phyloP scores from a whole-genome alignment of 2,888 invertebrate species.

The Ectemnius lituratus region DNA sequence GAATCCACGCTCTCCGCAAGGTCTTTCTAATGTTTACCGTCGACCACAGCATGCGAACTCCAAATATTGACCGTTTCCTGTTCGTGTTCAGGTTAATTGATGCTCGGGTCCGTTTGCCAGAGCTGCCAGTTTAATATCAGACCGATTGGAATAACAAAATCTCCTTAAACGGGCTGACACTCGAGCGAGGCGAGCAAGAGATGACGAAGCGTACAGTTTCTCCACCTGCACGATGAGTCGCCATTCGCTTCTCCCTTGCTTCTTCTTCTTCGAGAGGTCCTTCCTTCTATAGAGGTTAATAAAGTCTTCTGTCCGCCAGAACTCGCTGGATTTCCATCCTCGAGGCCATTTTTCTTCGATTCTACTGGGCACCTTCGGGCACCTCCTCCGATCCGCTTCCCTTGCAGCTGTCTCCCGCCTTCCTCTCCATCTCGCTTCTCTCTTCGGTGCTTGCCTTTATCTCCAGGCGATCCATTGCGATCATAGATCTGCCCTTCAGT shows the following conservation, averaged over 20 bases:
- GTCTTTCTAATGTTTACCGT: slow-evolving; percentile 30
- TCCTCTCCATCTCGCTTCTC: not conserved
- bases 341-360: slow-evolving; percentile 52
- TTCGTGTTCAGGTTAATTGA: not conserved
- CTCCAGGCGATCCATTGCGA: slow-evolving; percentile 63
- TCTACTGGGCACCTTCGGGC: slow-evolving; percentile 23
- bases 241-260: slow-evolving; percentile 45
- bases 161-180: not conserved
- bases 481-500: slow-evolving; percentile 66
- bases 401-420: not conserved
- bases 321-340: slow-evolving; percentile 55
- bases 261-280: slow-evolving; percentile 45
- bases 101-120: not conserved
- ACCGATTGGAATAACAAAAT: slow-evolving; percentile 2
- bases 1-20: slow-evolving; percentile 35
- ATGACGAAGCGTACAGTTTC: not conserved
- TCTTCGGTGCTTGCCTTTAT: slow-evolving; percentile 17
- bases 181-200: slow-evolving; percentile 9
- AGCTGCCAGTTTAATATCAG: not conserved
- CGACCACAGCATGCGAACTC: slow-evolving; percentile 5
- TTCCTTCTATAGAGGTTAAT: slow-evolving; percentile 51
- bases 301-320: slow-evolving; percentile 54
- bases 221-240: slow-evolving; percentile 33
- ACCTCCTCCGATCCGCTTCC: slow-evolving; percentile 15
- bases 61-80: not conserved